phyloP scores from a whole-genome alignment of 2,797 vertebrate genomes.

The Enteromius anoplus region DNA sequence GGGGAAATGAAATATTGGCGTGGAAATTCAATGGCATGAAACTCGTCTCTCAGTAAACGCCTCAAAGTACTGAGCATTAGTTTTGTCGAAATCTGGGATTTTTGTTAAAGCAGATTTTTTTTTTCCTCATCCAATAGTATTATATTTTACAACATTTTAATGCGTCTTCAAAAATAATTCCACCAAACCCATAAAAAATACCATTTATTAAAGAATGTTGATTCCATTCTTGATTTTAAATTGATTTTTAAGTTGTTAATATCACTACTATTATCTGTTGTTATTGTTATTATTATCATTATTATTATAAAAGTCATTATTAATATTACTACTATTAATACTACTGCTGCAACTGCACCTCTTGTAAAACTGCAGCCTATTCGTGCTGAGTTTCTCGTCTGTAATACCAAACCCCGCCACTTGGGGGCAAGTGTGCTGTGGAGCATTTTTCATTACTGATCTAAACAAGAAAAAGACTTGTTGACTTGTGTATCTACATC shows the following conservation, averaged over 20 bases:
- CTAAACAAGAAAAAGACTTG: slow-evolving; percentile 60
- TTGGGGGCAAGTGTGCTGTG: slow-evolving; percentile 83
- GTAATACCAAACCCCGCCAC: slow-evolving; percentile 80
- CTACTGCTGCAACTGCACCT: slow-evolving; percentile 80
- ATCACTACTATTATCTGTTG: slow-evolving; percentile 73
- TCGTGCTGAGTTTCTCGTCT: slow-evolving; percentile 81
- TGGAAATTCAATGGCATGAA: neutral
- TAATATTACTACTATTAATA: slow-evolving; percentile 79
- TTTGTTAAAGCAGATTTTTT: slow-evolving; percentile 54
- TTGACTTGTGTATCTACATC: slow-evolving; percentile 84
- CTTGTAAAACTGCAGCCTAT: slow-evolving; percentile 75
- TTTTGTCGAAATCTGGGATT: neutral
- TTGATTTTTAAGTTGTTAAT: slow-evolving; percentile 73
- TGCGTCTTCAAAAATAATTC: slow-evolving; percentile 33
- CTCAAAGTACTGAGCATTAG: slow-evolving; percentile 23
- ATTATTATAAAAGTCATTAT: slow-evolving; percentile 65
- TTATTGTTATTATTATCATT: slow-evolving; percentile 74
- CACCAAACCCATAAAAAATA: slow-evolving; percentile 21
- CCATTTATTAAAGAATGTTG: slow-evolving; percentile 74
- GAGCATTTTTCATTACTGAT: slow-evolving; percentile 80
- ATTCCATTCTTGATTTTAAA: slow-evolving; percentile 68
- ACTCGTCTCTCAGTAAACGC: slow-evolving; percentile 9
- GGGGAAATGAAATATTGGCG: neutral
- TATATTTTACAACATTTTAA: slow-evolving; percentile 74
- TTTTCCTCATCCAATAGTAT: slow-evolving; percentile 69